Percentiles rank a stretch among this genome's conserved stretches.
Conservation (phyloP, 2,113 vertebrate genomes). For the Gobius niger region DNA sequence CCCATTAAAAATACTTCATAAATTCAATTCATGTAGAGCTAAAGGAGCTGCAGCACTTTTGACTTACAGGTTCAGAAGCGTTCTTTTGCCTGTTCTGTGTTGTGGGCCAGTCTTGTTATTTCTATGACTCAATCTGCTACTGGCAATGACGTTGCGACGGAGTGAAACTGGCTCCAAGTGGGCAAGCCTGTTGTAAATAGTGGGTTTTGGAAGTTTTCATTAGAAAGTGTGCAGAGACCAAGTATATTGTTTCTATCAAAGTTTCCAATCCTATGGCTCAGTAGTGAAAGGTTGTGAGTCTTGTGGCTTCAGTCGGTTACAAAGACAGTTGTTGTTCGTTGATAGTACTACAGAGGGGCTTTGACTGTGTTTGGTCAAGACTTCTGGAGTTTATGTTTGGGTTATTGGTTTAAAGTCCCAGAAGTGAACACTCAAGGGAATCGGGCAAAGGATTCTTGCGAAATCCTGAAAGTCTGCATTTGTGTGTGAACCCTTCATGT, state of each 20-base stretch:
- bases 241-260: background rate
- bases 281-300: too few species aligned
- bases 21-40: background rate
- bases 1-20: too few species aligned
- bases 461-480: too few species aligned
- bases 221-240: background rate
- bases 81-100: slow-evolving; percentile 4
- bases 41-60: slow-evolving; percentile 53
- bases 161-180: background rate
- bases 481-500: too few species aligned
- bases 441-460: too few species aligned
- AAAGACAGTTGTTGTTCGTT: too few species aligned
- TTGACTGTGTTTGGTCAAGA: too few species aligned
- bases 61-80: slow-evolving; percentile 18
- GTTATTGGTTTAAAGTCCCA: too few species aligned
- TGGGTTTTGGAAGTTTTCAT: background rate
- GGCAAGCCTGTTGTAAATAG: background rate
- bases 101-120: slow-evolving; percentile 31
- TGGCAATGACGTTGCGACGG: background rate
- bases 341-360: too few species aligned
- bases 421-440: too few species aligned
- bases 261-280: background rate
- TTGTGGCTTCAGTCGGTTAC: too few species aligned
- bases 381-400: too few species aligned
- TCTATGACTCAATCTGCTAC: slow-evolving; percentile 43